phyloP scores from a whole-genome alignment of 2,797 vertebrate species.

The Darevskia mixta region DNA sequence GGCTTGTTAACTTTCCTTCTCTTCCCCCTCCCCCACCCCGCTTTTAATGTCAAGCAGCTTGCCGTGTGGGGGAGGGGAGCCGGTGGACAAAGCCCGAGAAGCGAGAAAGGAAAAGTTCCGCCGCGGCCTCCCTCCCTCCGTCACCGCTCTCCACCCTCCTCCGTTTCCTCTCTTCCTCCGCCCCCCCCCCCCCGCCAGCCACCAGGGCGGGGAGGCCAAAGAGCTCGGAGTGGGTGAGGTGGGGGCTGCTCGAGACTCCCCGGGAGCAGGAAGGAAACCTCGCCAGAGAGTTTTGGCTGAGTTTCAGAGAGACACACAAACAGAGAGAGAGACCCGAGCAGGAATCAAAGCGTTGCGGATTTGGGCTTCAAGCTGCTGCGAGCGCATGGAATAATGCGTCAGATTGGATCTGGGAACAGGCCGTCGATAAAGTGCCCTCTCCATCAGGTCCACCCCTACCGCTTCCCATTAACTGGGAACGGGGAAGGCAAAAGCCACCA shows the following conservation, averaged over 20 bases:
- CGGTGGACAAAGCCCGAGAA: constrained; percentile 3
- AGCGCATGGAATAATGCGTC: not conserved
- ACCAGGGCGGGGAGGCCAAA: constrained; percentile 49
- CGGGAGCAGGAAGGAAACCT: constrained; percentile 11
- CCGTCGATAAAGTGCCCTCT: not conserved
- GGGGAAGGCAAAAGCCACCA: no score
- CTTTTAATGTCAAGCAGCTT: not conserved
- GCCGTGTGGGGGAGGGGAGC: constrained; percentile 51
- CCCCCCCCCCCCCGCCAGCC: constrained; percentile 25
- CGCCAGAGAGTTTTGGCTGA: constrained; percentile 27
- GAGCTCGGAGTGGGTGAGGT: not conserved
- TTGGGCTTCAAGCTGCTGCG: not conserved
- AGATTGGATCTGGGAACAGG: not conserved
- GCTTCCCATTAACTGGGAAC: not conserved
- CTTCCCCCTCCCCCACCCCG: constrained; percentile 49
- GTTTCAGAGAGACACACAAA: not conserved
- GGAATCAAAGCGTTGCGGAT: not conserved
- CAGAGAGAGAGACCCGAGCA: not conserved
- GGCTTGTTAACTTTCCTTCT: constrained; percentile 76
- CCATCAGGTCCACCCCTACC: no score
- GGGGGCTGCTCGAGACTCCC: not conserved
- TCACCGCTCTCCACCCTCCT: not conserved
- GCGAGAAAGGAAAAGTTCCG: constrained; percentile 63
- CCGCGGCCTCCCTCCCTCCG: constrained; percentile 27
- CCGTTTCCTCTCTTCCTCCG: not conserved